These are phyloP conservation scores for Drosophila mercatorum DNA, from an alignment of 2,888 invertebrate species.

Conservation along the genomic window DNA sequence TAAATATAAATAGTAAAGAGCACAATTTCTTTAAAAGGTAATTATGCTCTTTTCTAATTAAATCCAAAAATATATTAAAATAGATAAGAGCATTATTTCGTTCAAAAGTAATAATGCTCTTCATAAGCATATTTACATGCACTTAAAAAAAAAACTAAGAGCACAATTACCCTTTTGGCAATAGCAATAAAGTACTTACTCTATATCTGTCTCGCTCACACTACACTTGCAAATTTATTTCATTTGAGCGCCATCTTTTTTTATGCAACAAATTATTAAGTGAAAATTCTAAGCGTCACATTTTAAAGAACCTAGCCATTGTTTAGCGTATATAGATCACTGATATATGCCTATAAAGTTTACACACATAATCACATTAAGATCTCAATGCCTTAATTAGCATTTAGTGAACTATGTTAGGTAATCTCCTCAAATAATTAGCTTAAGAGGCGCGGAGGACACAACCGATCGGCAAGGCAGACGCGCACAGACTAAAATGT, in stretches of 20 bases:
- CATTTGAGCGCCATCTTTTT: neutral
- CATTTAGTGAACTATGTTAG: neutral
- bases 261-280: neutral
- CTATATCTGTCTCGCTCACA: too few relatives aligned
- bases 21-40: neutral
- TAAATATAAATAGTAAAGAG: too few relatives aligned
- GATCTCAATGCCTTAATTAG: neutral
- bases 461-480: neutral
- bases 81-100: too few relatives aligned
- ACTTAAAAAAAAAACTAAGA: neutral
- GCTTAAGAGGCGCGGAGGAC: neutral
- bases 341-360: neutral
- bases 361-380: neutral
- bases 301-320: neutral
- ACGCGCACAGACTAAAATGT: conserved; percentile 5
- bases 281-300: too few relatives aligned
- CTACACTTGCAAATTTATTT: neutral
- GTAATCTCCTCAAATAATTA: neutral
- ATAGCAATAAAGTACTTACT: neutral
- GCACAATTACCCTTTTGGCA: neutral
- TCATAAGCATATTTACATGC: too few relatives aligned
- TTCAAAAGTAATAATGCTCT: neutral
- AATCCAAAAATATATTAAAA: neutral
- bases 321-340: neutral
- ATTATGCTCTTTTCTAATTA: neutral